phyloP scores from a whole-genome alignment of 2,797 vertebrate species.

The Hippoglossus hippoglossus region DNA sequence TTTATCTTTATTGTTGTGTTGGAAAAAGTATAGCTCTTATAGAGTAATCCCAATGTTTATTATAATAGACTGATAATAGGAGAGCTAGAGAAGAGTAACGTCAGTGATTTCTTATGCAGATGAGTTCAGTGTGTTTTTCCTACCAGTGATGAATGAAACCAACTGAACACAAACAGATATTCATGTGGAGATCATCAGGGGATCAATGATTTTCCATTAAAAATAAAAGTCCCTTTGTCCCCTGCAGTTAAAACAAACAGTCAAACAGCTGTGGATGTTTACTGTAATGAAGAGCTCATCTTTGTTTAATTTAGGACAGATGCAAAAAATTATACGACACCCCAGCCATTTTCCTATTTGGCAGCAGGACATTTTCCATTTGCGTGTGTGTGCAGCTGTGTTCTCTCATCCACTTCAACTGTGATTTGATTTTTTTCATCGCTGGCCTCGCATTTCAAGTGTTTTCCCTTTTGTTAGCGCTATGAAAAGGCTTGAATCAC shows the following conservation, averaged over 20 bases:
- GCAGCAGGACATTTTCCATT: constrained; percentile 23
- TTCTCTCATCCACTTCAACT: constrained; percentile 31
- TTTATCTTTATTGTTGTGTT: too few relatives aligned
- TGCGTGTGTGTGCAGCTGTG: constrained; percentile 10
- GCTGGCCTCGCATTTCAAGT: constrained; percentile 20
- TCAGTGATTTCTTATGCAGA: constrained; percentile 17
- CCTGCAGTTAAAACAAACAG: constrained; percentile 1
- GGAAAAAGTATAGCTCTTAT: too few relatives aligned
- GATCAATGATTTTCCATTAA: background rate
- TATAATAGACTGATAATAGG: background rate
- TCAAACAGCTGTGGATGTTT: constrained; percentile 18
- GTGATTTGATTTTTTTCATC: constrained; percentile 46
- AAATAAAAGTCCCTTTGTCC: constrained; percentile 5
- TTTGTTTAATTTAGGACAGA: constrained; percentile 24
- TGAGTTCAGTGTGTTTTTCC: constrained; percentile 2
- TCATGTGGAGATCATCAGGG: background rate
- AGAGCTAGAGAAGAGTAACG: background rate
- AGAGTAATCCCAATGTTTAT: background rate
- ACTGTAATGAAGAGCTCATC: constrained; percentile 43
- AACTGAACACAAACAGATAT: constrained; percentile 16
- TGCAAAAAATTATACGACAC: constrained; percentile 15
- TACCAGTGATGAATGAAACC: constrained; percentile 10
- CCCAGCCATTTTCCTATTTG: constrained; percentile 37
- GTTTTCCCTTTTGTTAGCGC: constrained; percentile 31
- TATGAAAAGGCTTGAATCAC: constrained; percentile 38